Evolutionary conservation across 2,113 vertebrate species (phyloP).

Genomic region (Puntigrus tetrazona): DNA sequence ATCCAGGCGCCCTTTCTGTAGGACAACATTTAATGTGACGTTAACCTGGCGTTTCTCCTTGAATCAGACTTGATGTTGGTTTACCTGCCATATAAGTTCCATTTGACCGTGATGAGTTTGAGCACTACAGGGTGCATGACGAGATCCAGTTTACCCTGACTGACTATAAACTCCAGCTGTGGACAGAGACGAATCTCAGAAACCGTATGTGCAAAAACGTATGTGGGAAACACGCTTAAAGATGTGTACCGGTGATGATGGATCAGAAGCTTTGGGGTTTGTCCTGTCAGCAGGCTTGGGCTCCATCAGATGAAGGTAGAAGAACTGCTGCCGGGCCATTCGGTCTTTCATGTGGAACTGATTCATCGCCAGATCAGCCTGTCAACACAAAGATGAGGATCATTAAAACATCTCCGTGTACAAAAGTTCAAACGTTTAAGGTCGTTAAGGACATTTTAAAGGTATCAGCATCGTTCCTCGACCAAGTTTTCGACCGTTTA

Average conservation of each 20-base stretch:
- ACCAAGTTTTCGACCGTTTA: too few species aligned
- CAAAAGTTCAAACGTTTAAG: too few species aligned
- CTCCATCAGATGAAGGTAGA: conserved; percentile 73
- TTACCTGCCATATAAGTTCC: conserved; percentile 74
- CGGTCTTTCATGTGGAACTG: conserved; percentile 71
- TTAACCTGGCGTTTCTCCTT: not conserved
- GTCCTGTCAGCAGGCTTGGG: conserved; percentile 47
- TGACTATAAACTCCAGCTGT: conserved; percentile 72
- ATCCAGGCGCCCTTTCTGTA: conserved; percentile 72
- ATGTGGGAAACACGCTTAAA: not conserved
- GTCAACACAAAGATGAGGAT: conserved; percentile 11
- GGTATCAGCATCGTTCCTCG: too few species aligned
- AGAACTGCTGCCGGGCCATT: conserved; percentile 68
- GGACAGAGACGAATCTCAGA: conserved; percentile 12
- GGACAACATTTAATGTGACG: not conserved
- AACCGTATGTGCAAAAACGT: too few species aligned
- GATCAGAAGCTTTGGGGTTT: conserved; percentile 51
- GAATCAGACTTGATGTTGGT: not conserved
- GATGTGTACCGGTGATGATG: conserved; percentile 62
- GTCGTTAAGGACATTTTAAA: too few species aligned
- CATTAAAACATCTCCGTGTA: too few species aligned
- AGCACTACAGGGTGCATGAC: conserved; percentile 74
- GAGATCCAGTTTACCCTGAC: conserved; percentile 68
- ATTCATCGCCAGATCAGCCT: conserved; percentile 70
- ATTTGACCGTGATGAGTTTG: conserved; percentile 74